phyloP scores from a whole-genome alignment of 2,113 vertebrate species.

The Lagopus muta region DNA sequence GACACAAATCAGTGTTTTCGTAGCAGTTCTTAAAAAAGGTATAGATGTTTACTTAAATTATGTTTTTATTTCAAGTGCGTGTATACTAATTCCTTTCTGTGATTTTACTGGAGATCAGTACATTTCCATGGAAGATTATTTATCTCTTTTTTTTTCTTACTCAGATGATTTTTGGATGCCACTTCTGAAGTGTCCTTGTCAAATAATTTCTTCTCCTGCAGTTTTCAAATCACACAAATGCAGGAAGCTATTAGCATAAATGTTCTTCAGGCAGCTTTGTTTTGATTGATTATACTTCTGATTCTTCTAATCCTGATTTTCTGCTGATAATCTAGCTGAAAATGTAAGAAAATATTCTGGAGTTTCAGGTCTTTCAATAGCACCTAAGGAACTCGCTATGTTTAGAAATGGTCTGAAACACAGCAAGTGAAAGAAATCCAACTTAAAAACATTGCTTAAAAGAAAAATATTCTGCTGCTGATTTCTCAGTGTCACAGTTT shows the following conservation, averaged over 20 bases:
- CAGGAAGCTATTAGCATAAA: slow-evolving; percentile 18
- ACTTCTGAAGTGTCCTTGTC: background rate
- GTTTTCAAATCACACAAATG: slow-evolving; percentile 6
- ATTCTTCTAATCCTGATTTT: background rate
- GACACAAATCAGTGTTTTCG: background rate
- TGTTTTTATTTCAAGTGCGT: background rate
- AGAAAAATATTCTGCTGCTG: background rate
- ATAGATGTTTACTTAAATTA: background rate
- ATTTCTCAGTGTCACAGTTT: background rate
- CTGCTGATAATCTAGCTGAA: background rate
- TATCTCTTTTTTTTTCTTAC: background rate
- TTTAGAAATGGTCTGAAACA: background rate
- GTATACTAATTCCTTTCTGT: background rate
- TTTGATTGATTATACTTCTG: background rate
- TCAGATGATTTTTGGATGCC: background rate
- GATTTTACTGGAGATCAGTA: background rate
- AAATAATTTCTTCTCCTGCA: background rate
- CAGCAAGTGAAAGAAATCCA: background rate
- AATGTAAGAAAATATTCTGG: background rate
- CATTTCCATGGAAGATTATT: background rate
- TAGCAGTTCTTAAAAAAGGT: background rate
- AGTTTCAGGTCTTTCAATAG: background rate
- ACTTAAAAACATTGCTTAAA: background rate
- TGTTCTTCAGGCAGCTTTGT: background rate
- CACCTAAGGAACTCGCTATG: background rate